Conservation (phyloP, 2,888 invertebrate genomes). For the Drosophila infuscata region DNA sequence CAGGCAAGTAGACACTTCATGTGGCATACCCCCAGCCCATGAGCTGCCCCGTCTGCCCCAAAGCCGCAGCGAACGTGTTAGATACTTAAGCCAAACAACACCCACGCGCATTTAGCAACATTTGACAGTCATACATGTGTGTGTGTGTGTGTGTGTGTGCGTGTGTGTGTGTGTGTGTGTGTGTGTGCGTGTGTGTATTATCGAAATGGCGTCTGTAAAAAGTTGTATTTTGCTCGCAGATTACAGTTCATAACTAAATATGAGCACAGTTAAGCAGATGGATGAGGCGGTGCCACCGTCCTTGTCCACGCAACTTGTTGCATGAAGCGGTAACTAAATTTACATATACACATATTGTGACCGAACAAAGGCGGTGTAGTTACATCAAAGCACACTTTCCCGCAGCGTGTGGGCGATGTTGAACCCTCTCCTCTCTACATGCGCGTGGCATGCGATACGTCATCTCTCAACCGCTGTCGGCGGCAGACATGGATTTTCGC, state of each 20-base stretch:
- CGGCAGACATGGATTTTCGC: slow-evolving; percentile 58
- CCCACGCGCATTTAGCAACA: slow-evolving; percentile 60
- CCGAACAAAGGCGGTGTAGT: slow-evolving; percentile 35
- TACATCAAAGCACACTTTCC: slow-evolving; percentile 31
- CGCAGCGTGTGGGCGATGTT: slow-evolving; percentile 25
- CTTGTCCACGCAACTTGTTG: slow-evolving; percentile 59
- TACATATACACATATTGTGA: slow-evolving; percentile 19
- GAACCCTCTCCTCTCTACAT: not conserved
- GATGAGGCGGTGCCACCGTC: not conserved
- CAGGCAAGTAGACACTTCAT: slow-evolving; percentile 57
- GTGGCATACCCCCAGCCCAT: slow-evolving; percentile 38
- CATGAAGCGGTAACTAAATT: slow-evolving; percentile 30
- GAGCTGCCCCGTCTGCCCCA: slow-evolving; percentile 3
- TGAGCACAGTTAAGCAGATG: not conserved
- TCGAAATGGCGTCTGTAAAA: slow-evolving; percentile 63
- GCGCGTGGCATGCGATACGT: slow-evolving; percentile 40
- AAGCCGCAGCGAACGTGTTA: slow-evolving; percentile 29
- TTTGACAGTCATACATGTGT: slow-evolving; percentile 33
- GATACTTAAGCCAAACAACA: slow-evolving; percentile 54
- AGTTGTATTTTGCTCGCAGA: slow-evolving; percentile 34
- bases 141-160: not conserved
- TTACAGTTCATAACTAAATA: slow-evolving; percentile 42
- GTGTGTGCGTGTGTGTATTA: slow-evolving; percentile 17
- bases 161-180: slow-evolving; percentile 7
- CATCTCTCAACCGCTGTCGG: slow-evolving; percentile 64